Evolutionary conservation across 2,113 vertebrate genomes (phyloP).

Genomic region (Periophthalmus modestus): DNA sequence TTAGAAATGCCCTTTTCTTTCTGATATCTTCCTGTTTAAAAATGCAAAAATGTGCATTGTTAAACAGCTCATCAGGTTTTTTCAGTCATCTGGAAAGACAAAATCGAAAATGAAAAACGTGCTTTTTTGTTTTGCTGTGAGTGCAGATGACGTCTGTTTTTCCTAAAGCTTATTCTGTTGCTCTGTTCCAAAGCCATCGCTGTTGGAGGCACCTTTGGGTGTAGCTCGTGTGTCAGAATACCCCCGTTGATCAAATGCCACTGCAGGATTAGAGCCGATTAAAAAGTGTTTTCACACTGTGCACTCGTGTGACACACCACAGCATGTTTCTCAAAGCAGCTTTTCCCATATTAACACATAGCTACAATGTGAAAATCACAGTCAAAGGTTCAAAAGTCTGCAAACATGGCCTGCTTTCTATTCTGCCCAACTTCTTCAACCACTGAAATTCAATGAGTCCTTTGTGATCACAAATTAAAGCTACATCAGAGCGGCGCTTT

Average conservation of each 20-base stretch:
- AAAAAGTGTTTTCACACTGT: conserved; percentile 55
- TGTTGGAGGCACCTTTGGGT: conserved; percentile 28
- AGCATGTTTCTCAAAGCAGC: conserved; percentile 60
- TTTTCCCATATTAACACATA: conserved; percentile 58
- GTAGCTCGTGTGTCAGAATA: conserved; percentile 23
- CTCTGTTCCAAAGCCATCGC: conserved; percentile 27
- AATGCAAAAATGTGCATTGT: conserved; percentile 44
- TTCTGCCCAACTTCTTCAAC: neutral
- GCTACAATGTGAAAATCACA: conserved; percentile 35
- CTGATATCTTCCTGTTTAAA: conserved; percentile 58
- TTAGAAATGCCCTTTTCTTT: conserved; percentile 26
- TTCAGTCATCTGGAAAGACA: conserved; percentile 35
- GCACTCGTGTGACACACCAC: conserved; percentile 57
- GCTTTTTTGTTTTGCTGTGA: conserved; percentile 15
- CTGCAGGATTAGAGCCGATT: conserved; percentile 68
- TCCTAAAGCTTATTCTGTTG: conserved; percentile 24
- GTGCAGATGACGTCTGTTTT: conserved; percentile 19
- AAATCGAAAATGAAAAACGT: neutral
- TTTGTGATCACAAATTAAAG: conserved; percentile 21
- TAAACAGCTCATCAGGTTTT: conserved; percentile 47
- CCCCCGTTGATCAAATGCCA: conserved; percentile 67
- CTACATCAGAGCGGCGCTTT: conserved; percentile 19
- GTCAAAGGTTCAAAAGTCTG: conserved; percentile 19
- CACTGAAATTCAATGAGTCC: neutral
- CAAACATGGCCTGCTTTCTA: conserved; percentile 13